A percentile compares a stretch with the other conserved stretches of the same genome.
Conservation (phyloP, 2,113 vertebrate species). For the Grammomys surdaster region DNA sequence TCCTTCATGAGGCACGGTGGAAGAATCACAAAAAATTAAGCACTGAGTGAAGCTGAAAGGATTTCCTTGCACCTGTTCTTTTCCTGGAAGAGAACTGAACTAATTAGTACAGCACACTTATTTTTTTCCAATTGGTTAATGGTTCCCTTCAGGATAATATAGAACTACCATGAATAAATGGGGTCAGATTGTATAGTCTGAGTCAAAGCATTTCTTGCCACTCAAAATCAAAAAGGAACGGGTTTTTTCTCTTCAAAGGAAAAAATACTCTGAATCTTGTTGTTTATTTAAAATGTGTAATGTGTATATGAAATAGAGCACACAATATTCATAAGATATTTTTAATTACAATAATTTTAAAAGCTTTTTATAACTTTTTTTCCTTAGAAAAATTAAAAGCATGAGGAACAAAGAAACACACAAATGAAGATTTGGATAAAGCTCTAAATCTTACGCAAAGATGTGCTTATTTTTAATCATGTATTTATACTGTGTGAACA, state of each 20-base stretch:
- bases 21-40: slow-evolving; percentile 72
- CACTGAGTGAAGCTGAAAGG: slow-evolving; percentile 51
- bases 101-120: slow-evolving; percentile 55
- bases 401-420: not conserved
- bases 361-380: not conserved
- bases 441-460: slow-evolving; percentile 9
- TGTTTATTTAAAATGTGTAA: slow-evolving; percentile 33
- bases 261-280: slow-evolving; percentile 50
- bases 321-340: not conserved
- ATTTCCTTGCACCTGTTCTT: slow-evolving; percentile 61
- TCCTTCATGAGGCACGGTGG: slow-evolving; percentile 45
- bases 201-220: slow-evolving; percentile 65
- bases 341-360: slow-evolving; percentile 31
- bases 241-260: not conserved
- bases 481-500: slow-evolving; percentile 17
- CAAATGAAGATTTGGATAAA: slow-evolving; percentile 2
- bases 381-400: not conserved
- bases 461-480: not conserved
- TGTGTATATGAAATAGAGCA: slow-evolving; percentile 16
- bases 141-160: slow-evolving; percentile 57
- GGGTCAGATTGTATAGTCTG: slow-evolving; percentile 45
- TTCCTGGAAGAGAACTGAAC: slow-evolving; percentile 48
- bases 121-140: slow-evolving; percentile 47
- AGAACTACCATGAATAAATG: slow-evolving; percentile 40
- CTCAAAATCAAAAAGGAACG: slow-evolving; percentile 18